These are phyloP conservation scores for Zaprionus lineosus DNA, from an alignment of 2,888 invertebrate species.

Conservation along the genomic window DNA sequence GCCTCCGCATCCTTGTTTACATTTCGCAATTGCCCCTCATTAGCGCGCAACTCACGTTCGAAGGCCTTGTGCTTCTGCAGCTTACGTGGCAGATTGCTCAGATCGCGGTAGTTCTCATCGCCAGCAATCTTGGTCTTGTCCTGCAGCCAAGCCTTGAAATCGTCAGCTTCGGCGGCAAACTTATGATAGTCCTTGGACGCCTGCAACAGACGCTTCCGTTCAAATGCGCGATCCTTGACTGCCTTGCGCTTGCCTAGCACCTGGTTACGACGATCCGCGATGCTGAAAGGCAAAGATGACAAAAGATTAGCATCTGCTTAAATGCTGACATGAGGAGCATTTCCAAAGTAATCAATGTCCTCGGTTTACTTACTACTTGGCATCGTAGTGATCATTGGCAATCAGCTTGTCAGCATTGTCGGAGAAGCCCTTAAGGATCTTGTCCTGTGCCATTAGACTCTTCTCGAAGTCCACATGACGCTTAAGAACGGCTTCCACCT, in stretches of 20 bases:
- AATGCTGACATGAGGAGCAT: not conserved
- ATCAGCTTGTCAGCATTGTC: conserved; percentile 92
- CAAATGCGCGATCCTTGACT: conserved; percentile 89
- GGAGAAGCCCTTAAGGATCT: conserved; percentile 91
- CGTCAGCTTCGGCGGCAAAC: conserved; percentile 95
- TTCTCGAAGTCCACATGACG: conserved; percentile 97
- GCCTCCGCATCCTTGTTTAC: conserved; percentile 91
- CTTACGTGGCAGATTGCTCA: conserved; percentile 94
- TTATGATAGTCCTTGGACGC: conserved; percentile 95
- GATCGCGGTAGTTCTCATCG: conserved; percentile 95
- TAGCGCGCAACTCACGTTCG: conserved; percentile 96
- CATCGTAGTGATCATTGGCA: conserved; percentile 90
- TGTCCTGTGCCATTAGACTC: conserved; percentile 95
- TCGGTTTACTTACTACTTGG: conserved; percentile 86
- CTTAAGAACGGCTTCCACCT: conserved; percentile 95
- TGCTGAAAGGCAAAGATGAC: conserved; percentile 84
- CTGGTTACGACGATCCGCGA: conserved; percentile 88
- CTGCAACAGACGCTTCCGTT: conserved; percentile 88
- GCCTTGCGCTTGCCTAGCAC: conserved; percentile 89
- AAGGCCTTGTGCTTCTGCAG: conserved; percentile 98
- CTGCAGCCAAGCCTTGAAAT: conserved; percentile 93
- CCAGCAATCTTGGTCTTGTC: conserved; percentile 96
- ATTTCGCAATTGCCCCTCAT: conserved; percentile 94
- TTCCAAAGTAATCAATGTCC: too few relatives aligned
- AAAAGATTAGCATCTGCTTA: not conserved